Evolutionary conservation across 2,797 vertebrate genomes (phyloP), one percentile per base, ranked within the genome.

Genomic region (Periparus ater): DNA sequence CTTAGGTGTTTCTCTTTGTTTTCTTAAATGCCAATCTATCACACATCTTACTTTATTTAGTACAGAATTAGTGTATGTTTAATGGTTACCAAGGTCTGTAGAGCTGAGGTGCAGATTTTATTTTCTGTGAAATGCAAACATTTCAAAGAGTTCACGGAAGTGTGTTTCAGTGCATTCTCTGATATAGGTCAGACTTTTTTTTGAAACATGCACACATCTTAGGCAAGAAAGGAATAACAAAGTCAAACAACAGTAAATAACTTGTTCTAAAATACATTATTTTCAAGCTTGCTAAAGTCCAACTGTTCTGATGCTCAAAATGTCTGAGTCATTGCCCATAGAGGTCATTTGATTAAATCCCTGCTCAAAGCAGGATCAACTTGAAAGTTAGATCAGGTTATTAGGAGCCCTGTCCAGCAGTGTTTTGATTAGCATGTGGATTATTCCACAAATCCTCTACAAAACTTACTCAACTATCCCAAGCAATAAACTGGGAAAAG

Each of bases 371-470:
- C 11, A 82, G 25, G 36, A 65, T 30, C n/a, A 62, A 9, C 44
- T 57, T 75, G 50, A 61, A 82, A 62, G 36, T 84, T 81, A 81
- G 34, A 45, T 50, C n/a, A 78, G 71, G 36, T 88, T 88, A 36
- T 91, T 86, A 29, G 44, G 44, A 87, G 36, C 17, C 19, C 21
- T 53, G 16, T 76, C 44, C 63, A 85, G 45, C 60, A 73, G 67
- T 76, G 63, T 85, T 95, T 85, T 92, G 44, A 70, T 18, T 55
- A 63, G 48, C 45, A 60, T 40, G 40, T 11, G 17, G 54, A 82
- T 92, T 92, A 89, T 76, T 62, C 50, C 26, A 60, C 15, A 89
- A 71, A 77, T 63, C 58, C n/a, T 73, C 60, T 85, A 42, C 23
- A 38, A 82, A 96, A 87, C 8, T 79, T 90, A 5, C n/a, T 89